Percentiles rank a stretch among this genome's conserved stretches.
These are phyloP conservation scores for Mechanitis mazaeus DNA, from an alignment of 2,888 invertebrate species.

Conservation along the genomic window DNA sequence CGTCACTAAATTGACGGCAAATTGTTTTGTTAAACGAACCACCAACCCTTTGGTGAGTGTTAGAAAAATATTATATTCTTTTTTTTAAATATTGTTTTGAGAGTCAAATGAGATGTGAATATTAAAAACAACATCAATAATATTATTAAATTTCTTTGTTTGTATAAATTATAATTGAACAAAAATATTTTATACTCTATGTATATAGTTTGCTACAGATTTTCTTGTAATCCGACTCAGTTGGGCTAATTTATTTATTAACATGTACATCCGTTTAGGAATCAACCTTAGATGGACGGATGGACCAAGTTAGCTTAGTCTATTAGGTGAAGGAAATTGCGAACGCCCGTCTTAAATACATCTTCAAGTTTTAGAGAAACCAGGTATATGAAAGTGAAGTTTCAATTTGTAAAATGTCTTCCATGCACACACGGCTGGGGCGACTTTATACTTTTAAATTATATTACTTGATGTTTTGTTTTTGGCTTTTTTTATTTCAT, in stretches of 20 bases:
- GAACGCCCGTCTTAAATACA: conserved; percentile 64
- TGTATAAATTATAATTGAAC: no score
- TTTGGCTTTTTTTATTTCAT: background rate
- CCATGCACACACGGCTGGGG: no score
- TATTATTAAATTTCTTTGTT: background rate
- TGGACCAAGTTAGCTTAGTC: conserved; percentile 53
- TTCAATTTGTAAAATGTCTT: background rate
- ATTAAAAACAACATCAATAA: background rate
- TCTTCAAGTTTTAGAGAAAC: conserved; percentile 37
- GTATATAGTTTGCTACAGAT: background rate
- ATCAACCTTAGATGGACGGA: conserved; percentile 54
- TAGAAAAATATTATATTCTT: conserved; percentile 19
- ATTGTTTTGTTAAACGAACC: conserved; percentile 58
- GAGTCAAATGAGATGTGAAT: background rate
- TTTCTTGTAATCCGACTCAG: conserved; percentile 10
- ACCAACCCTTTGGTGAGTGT: conserved; percentile 40
- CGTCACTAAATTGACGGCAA: conserved; percentile 52
- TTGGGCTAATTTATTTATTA: conserved; percentile 35
- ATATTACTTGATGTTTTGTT: no score
- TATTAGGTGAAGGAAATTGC: conserved; percentile 72
- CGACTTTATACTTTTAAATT: no score
- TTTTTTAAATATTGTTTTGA: conserved; percentile 14
- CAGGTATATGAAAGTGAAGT: background rate
- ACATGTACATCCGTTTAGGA: conserved; percentile 45
- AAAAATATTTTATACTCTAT: no score